Percentiles rank a stretch among this genome's conserved stretches.
These are phyloP conservation scores for Zeuzera pyrina DNA, from an alignment of 2,888 invertebrate genomes.

Conservation along the genomic window DNA sequence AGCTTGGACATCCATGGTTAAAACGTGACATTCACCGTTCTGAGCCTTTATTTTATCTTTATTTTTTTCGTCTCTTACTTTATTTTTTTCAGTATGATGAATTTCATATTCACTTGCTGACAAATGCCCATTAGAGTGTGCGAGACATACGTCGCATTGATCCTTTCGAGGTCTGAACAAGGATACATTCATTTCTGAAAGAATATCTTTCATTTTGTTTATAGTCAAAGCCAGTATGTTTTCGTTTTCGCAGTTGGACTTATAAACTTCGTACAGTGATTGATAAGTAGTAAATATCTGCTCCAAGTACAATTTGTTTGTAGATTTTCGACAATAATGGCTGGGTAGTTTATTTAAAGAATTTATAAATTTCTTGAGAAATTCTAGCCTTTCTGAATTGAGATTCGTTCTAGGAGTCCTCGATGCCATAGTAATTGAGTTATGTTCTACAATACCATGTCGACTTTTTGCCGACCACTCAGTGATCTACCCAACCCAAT, in stretches of 20 bases:
- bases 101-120: slow-evolving; percentile 3
- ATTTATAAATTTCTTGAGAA: too few relatives aligned
- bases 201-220: slow-evolving; percentile 3
- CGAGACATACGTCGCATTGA: slow-evolving; percentile 4
- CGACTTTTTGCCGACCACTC: too few relatives aligned
- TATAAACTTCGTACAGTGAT: slow-evolving; percentile 6
- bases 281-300: slow-evolving; percentile 8
- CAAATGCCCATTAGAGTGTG: slow-evolving; percentile 4
- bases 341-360: too few relatives aligned
- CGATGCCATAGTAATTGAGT: too few relatives aligned
- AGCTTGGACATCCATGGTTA: slow-evolving; percentile 5
- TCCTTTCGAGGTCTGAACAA: slow-evolving; percentile 5
- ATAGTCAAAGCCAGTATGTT: too few relatives aligned
- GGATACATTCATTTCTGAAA: slow-evolving; percentile 4
- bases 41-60: slow-evolving; percentile 4
- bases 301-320: too few relatives aligned
- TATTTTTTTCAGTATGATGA: slow-evolving; percentile 4
- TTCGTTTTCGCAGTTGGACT: slow-evolving; percentile 3
- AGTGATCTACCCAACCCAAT: too few relatives aligned
- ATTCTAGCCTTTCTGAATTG: too few relatives aligned
- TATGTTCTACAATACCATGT: too few relatives aligned
- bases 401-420: too few relatives aligned
- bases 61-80: too few relatives aligned
- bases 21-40: slow-evolving; percentile 5
- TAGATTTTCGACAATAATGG: too few relatives aligned